These are phyloP conservation scores for Pogonomyrmex californicus DNA, from an alignment of 1,140 invertebrate genomes.

Conservation along the genomic window DNA sequence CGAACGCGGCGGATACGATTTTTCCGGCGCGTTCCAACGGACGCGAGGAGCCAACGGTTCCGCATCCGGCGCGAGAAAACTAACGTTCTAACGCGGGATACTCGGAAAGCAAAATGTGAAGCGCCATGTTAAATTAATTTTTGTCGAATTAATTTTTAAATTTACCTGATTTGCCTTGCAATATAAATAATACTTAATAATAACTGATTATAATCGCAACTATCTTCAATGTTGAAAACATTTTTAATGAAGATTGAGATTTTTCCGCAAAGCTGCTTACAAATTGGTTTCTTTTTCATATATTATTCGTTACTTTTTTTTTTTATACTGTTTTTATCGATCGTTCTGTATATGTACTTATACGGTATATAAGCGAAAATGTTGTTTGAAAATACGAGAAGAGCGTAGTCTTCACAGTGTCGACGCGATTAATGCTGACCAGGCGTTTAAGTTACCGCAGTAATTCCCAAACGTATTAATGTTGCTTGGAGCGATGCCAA, in stretches of 20 bases:
- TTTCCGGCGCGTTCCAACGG: constrained; percentile 43
- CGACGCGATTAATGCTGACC: constrained; percentile 63
- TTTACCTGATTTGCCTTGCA: background rate
- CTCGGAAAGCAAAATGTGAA: background rate
- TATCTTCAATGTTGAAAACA: background rate
- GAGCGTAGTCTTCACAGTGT: background rate
- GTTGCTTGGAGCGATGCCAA: constrained; percentile 64
- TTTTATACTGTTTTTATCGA: background rate
- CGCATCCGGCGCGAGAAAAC: constrained; percentile 6
- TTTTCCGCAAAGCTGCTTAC: background rate
- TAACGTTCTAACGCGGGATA: no score
- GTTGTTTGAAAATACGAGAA: constrained; percentile 1
- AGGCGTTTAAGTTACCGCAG: constrained; percentile 64
- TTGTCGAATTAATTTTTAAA: background rate
- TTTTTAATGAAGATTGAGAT: background rate
- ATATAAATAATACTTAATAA: background rate
- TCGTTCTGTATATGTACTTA: background rate
- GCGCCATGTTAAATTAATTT: background rate
- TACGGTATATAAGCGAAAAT: background rate
- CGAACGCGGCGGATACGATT: constrained; percentile 46
- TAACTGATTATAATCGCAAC: background rate
- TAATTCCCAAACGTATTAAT: constrained; percentile 71
- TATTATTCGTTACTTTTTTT: background rate
- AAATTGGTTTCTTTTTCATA: background rate
- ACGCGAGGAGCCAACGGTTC: constrained; percentile 35